These are phyloP conservation scores for Xenopus tropicalis DNA, from an alignment of 2,113 vertebrate species.

Conservation along the genomic window UCB_Xtro_10.0 CM004446.2:60471001-60471500, in stretches of 20 bases:
- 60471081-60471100: not conserved
- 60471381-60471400: slow-evolving; percentile 80
- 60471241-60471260: slow-evolving; percentile 75
- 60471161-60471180: slow-evolving; percentile 63
- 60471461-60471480: slow-evolving; percentile 74
- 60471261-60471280: slow-evolving; percentile 70
- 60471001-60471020: too few relatives aligned
- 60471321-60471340: slow-evolving; percentile 72
- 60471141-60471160: slow-evolving; percentile 47
- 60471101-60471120: slow-evolving; percentile 2
- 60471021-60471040: too few relatives aligned
- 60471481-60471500: slow-evolving; percentile 70
- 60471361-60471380: slow-evolving; percentile 81
- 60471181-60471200: slow-evolving; percentile 59
- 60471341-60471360: slow-evolving; percentile 74
- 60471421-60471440: slow-evolving; percentile 80
- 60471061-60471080: not conserved
- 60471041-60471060: too few relatives aligned
- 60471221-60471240: slow-evolving; percentile 56
- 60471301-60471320: slow-evolving; percentile 81
- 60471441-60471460: slow-evolving; percentile 75
- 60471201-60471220: slow-evolving; percentile 62
- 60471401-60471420: slow-evolving; percentile 80
- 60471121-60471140: slow-evolving; percentile 35
- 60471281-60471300: slow-evolving; percentile 77